Conservation (phyloP, 37 sponge, comb jelly and placozoan species). For the Aphrocallistes beatrix region DNA sequence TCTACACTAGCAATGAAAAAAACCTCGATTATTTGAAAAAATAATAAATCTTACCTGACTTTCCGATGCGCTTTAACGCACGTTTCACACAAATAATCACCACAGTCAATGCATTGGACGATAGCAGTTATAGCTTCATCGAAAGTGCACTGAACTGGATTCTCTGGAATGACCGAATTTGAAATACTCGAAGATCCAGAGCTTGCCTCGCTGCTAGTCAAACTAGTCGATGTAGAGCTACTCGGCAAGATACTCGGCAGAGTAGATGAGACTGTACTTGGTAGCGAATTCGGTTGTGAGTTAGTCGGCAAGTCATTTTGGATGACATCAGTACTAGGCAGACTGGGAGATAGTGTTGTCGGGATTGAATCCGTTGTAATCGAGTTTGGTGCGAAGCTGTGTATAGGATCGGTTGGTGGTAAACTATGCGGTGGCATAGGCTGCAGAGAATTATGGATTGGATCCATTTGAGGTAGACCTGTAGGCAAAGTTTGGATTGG, state of each 20-base stretch:
- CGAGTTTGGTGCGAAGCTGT: not conserved
- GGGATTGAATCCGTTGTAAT: no score
- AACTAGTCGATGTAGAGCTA: not conserved
- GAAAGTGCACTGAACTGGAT: not conserved
- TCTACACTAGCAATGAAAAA: no score
- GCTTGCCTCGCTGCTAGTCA: not conserved
- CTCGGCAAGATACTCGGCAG: not conserved
- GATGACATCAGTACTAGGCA: not conserved
- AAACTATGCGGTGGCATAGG: not conserved
- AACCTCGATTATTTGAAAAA: no score
- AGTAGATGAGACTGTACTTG: not conserved
- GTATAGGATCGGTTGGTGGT: not conserved
- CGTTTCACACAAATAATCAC: constrained; percentile 31
- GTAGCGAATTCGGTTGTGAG: not conserved
- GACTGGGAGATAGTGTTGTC: not conserved
- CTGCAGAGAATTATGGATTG: no score
- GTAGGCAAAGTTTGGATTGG: not conserved
- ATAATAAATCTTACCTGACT: not conserved
- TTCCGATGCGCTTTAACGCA: constrained; percentile 25
- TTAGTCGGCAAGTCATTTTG: no score
- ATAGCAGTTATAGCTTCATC: not conserved
- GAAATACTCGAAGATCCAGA: not conserved
- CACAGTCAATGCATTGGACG: constrained; percentile 31
- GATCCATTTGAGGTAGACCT: not conserved
- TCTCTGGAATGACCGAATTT: no score